phyloP scores from a whole-genome alignment of 2,888 invertebrate genomes.

The Melipona bicolor region DNA sequence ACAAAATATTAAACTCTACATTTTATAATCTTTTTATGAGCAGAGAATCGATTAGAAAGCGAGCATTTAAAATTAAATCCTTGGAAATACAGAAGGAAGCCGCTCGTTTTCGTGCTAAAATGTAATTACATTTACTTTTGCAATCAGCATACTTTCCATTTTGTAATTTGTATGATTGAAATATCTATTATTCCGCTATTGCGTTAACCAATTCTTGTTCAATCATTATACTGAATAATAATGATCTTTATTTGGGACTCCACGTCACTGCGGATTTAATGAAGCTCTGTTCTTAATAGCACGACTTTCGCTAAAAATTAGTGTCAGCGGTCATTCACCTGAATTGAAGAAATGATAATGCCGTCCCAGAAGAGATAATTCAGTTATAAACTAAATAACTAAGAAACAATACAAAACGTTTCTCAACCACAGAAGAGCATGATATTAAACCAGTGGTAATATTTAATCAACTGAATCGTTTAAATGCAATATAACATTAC shows the following conservation, averaged over 20 bases:
- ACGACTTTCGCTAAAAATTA: constrained; percentile 51
- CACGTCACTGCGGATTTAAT: constrained; percentile 17
- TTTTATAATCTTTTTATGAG: not conserved
- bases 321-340: constrained; percentile 50
- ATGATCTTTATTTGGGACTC: constrained; percentile 38
- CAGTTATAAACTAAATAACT: constrained; percentile 22
- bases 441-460: not conserved
- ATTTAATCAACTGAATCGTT: not conserved
- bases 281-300: constrained; percentile 28
- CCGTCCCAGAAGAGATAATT: constrained; percentile 11
- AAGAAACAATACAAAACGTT: not conserved
- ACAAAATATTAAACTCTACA: not conserved
- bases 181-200: not conserved
- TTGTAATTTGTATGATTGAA: constrained; percentile 26
- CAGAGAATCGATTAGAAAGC: not conserved
- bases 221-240: constrained; percentile 31
- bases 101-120: not conserved
- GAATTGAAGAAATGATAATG: constrained; percentile 18
- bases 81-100: not conserved
- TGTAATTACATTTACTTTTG: not conserved
- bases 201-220: constrained; percentile 5
- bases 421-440: not conserved
- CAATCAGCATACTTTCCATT: constrained; percentile 24
- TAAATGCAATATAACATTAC: not conserved
- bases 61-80: not conserved